Evolutionary conservation across 2,797 vertebrate genomes (phyloP).

Genomic region (Rhinoraja longicauda): DNA sequence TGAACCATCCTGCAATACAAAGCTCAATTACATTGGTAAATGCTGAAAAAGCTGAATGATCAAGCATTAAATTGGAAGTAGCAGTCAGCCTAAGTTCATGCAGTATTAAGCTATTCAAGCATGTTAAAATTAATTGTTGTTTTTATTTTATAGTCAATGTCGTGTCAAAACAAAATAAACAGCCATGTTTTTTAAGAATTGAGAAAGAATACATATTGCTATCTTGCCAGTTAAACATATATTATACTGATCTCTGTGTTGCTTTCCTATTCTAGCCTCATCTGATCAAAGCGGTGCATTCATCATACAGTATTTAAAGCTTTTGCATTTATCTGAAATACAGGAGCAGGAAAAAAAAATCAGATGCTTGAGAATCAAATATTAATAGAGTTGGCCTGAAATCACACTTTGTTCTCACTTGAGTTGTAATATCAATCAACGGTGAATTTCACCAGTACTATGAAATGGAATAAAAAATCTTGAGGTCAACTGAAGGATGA

Average conservation of each 20-base stretch:
- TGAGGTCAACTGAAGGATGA: background rate
- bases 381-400: conserved; percentile 12
- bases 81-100: background rate
- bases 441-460: background rate
- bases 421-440: background rate
- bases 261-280: background rate
- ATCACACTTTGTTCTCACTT: background rate
- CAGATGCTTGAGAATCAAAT: background rate
- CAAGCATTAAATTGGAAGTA: background rate
- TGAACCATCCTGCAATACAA: background rate
- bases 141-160: background rate
- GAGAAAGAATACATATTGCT: background rate
- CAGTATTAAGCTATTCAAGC: background rate
- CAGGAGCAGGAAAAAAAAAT: background rate
- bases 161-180: background rate
- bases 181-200: background rate
- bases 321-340: background rate
- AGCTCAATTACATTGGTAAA: background rate
- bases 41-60: background rate
- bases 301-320: background rate
- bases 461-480: background rate
- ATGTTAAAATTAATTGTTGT: background rate
- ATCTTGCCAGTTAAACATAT: background rate
- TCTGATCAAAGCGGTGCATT: background rate
- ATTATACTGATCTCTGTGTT: background rate